Evolutionary conservation across 2,797 vertebrate species (phyloP).

Genomic region (Emys orbicularis): DNA sequence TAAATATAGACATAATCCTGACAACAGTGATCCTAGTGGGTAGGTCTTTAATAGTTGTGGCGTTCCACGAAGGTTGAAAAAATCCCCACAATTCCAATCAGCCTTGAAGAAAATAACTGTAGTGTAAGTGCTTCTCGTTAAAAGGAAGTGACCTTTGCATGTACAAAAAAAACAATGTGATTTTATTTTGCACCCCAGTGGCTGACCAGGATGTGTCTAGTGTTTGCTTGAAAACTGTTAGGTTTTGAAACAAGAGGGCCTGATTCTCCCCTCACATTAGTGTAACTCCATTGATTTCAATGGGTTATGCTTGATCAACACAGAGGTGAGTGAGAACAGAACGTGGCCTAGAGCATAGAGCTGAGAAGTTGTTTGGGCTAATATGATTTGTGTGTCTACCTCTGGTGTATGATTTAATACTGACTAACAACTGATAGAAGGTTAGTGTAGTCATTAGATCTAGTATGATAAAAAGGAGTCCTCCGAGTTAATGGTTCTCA

Average conservation of each 20-base stretch:
- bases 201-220: not conserved
- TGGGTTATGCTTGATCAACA: not conserved
- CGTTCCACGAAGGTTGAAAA: conserved; percentile 31
- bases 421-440: not conserved
- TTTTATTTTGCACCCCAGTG: conserved; percentile 35
- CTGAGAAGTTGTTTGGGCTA: conserved; percentile 21
- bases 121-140: conserved; percentile 24
- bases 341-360: not conserved
- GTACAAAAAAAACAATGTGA: not conserved
- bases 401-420: not conserved
- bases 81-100: conserved; percentile 8
- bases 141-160: conserved; percentile 42
- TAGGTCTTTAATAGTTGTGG: not conserved
- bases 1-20: conserved; percentile 39
- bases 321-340: conserved; percentile 34
- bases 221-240: not conserved
- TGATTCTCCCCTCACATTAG: not conserved
- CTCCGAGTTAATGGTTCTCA: no score
- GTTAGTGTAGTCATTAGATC: not conserved
- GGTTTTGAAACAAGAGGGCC: not conserved
- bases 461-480: not conserved
- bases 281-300: not conserved
- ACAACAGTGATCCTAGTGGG: not conserved
- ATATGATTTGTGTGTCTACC: not conserved
- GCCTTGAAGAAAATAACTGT: not conserved